Percentiles rank a stretch among this genome's conserved stretches.
Conservation (phyloP, 2,113 vertebrate genomes). For the Aspiorhynchus laticeps region DNA sequence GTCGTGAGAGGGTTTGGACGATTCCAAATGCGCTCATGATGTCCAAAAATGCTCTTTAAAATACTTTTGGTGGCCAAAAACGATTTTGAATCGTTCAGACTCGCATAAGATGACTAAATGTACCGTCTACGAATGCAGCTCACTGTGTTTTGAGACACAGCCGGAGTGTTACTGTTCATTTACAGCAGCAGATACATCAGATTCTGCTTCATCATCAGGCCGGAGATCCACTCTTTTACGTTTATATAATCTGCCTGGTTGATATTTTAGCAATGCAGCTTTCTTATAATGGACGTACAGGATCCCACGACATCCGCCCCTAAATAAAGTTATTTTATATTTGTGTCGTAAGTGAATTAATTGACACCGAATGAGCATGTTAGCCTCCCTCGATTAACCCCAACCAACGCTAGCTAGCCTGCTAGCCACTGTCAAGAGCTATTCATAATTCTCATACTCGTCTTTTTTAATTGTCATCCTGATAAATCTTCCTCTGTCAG, state of each 20-base stretch:
- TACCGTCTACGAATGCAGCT: not conserved
- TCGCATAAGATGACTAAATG: too few relatives aligned
- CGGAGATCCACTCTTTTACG: slow-evolving; percentile 17
- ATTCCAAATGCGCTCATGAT: not conserved
- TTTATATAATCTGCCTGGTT: not conserved
- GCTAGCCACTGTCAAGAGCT: slow-evolving; percentile 23
- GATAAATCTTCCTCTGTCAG: not conserved
- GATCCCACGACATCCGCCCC: not conserved
- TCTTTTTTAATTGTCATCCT: not conserved
- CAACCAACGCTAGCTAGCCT: slow-evolving; percentile 50
- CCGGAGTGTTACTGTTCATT: slow-evolving; percentile 4
- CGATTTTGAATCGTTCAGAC: not conserved
- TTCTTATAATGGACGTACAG: not conserved
- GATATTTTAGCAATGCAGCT: not conserved
- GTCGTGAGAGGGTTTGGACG: not conserved
- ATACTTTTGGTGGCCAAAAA: not conserved
- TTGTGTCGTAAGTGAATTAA: not conserved
- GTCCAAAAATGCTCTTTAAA: not conserved
- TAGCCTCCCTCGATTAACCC: slow-evolving; percentile 6
- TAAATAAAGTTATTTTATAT: not conserved
- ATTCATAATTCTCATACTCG: not conserved
- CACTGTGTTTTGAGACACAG: not conserved
- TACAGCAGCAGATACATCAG: slow-evolving; percentile 48
- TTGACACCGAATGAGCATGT: slow-evolving; percentile 1
- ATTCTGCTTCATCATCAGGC: slow-evolving; percentile 81